phyloP scores from a whole-genome alignment of 1,140 invertebrate genomes.

The Calliphora vicina region DNA sequence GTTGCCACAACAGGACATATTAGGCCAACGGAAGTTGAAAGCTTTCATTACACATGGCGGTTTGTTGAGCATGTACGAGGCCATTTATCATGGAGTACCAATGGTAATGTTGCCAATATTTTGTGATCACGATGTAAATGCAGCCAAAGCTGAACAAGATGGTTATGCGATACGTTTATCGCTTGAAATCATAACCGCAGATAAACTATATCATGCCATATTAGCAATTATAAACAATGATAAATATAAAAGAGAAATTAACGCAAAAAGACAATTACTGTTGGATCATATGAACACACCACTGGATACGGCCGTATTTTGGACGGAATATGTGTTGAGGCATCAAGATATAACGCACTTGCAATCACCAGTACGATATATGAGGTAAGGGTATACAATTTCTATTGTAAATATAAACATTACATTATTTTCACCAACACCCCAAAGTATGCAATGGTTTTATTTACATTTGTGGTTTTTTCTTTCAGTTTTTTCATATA shows the following conservation, averaged over 20 bases:
- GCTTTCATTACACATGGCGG: constrained; percentile 84
- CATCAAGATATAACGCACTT: constrained; percentile 71
- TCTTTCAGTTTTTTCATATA: constrained; percentile 37
- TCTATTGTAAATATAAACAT: too few relatives aligned
- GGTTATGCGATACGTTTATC: constrained; percentile 67
- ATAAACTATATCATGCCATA: constrained; percentile 61
- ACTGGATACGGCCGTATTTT: constrained; percentile 69
- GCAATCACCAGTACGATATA: constrained; percentile 66
- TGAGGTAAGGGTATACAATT: constrained; percentile 52
- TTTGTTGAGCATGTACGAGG: constrained; percentile 78
- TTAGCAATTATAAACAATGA: constrained; percentile 64
- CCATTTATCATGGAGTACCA: constrained; percentile 78
- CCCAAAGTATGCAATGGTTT: not conserved
- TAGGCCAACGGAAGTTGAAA: constrained; percentile 75
- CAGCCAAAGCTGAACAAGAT: constrained; percentile 72
- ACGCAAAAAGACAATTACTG: constrained; percentile 57
- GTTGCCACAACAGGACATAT: constrained; percentile 81
- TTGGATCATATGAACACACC: constrained; percentile 69
- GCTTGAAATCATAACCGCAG: constrained; percentile 59
- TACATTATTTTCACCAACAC: not conserved
- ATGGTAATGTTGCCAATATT: constrained; percentile 76
- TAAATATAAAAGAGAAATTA: constrained; percentile 52
- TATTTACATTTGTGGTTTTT: not conserved
- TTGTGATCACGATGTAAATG: constrained; percentile 78
- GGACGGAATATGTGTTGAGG: constrained; percentile 72